Conservation (phyloP, 2,797 vertebrate species). For the Dryobates pubescens region DNA sequence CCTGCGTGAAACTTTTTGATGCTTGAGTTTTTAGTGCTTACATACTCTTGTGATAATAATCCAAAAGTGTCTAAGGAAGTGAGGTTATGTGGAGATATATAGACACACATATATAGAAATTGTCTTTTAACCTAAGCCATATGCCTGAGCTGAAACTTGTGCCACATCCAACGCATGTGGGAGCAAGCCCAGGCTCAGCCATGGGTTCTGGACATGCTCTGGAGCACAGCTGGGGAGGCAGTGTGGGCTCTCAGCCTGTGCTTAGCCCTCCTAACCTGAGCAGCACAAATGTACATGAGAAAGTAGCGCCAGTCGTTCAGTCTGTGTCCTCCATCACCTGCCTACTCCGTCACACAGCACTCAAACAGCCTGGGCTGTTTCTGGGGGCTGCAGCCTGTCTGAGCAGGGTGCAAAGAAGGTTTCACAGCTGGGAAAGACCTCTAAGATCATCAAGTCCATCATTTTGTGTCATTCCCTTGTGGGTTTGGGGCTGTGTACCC, state of each 20-base stretch:
- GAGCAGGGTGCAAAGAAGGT: neutral
- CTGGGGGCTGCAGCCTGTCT: neutral
- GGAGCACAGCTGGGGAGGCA: fast-evolving
- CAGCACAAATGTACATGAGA: fast-evolving
- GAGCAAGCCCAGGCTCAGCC: neutral
- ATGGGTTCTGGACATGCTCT: fast-evolving
- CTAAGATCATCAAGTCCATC: too few relatives aligned
- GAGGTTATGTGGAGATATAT: neutral
- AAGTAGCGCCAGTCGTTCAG: neutral
- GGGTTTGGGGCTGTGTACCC: fast-evolving
- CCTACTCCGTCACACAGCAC: neutral
- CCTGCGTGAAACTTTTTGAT: neutral
- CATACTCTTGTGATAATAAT: neutral
- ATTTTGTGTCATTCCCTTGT: fast-evolving
- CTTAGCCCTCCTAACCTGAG: neutral
- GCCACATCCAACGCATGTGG: neutral
- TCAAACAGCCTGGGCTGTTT: neutral
- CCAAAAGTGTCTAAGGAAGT: neutral
- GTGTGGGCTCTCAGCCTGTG: fast-evolving
- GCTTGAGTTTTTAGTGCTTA: neutral
- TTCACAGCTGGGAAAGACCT: too few relatives aligned
- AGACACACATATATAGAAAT: fast-evolving
- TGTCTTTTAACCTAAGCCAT: neutral
- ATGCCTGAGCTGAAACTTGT: neutral
- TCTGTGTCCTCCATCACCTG: neutral